Conservation (phyloP, 2,797 vertebrate species). For the Ptychobarbus kaznakovi region DNA sequence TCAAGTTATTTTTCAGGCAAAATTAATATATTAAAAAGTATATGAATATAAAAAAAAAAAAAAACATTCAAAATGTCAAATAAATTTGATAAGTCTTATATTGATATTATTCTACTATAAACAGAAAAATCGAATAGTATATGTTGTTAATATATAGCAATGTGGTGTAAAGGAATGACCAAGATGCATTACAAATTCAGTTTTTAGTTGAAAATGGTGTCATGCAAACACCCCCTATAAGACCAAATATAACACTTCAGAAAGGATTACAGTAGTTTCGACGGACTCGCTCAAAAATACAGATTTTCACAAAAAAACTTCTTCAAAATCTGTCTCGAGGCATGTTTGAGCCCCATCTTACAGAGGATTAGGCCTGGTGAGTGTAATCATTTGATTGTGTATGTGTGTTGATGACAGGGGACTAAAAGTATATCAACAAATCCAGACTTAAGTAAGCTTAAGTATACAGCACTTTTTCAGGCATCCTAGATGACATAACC, state of each 20-base stretch:
- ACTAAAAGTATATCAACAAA: background rate
- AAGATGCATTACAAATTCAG: background rate
- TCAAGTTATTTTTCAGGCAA: background rate
- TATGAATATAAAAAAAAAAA: background rate
- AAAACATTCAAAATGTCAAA: too few relatives aligned
- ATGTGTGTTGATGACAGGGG: background rate
- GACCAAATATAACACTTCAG: background rate
- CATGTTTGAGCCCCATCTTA: constrained; percentile 26
- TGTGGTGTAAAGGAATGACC: background rate
- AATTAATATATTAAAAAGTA: too few relatives aligned
- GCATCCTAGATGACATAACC: background rate
- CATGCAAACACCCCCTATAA: background rate
- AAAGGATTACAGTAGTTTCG: background rate
- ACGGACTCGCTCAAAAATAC: background rate
- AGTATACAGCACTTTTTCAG: background rate
- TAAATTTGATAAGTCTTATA: background rate
- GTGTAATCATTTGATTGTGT: background rate
- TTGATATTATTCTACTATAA: background rate
- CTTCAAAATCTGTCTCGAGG: background rate
- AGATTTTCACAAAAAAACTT: background rate
- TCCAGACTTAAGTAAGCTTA: background rate
- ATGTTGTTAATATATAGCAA: background rate
- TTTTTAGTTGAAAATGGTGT: background rate
- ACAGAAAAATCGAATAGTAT: background rate
- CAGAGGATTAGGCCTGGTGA: constrained; percentile 23